Evolutionary conservation across 2,888 invertebrate genomes (phyloP), one percentile per base, ranked within the genome.

Genomic region (Dasypolia templi): DNA sequence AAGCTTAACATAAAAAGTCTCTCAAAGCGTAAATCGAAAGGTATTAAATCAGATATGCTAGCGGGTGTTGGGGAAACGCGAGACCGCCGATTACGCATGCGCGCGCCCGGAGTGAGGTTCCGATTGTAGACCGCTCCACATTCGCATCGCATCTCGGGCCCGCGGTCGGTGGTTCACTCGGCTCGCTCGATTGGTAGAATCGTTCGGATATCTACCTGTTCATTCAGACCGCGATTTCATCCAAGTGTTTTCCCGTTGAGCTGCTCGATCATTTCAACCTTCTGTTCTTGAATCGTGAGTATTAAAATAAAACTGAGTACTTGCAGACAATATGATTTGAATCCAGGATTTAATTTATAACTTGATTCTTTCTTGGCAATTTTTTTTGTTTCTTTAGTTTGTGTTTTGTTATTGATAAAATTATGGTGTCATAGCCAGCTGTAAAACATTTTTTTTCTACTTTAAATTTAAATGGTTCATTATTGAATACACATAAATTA

Each of bases 11-110:
- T 53, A 81, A 66, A 82, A 70, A 67, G 26, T 62, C 61, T 44
- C 65, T 53, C 56, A 80, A 55, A 84, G 76, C 68, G 39, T 66
- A 72, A 85, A 82, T 85, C 83, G 71, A 85, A 82, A 82, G 58
- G 83, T 82, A 82, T 82, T 82, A 85, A 85, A 76, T 81, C 77
- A 76, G 81, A 85, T 71, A 81, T 62, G 84, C 55, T 80, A 49
- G 79, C 65, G 82, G 75, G 81, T 26, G 79, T 61, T 71, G 81
- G 84, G 82, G 39, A 75, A 81, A 62, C 68, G 66, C 65, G 55
- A 64, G 63, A 44, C 26, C 51, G 29, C 26, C 49, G 65, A 71
- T 51, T 35, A 67, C 82, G 86, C 86, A 85, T 85, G 82, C 82
- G 82, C 85, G 81, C 49, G 78, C 86, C 83, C 55, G 83, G 78